Percentiles rank a stretch among this genome's conserved stretches.
phyloP scores from a whole-genome alignment of 2,113 vertebrate species.

The Tautogolabrus adspersus region DNA sequence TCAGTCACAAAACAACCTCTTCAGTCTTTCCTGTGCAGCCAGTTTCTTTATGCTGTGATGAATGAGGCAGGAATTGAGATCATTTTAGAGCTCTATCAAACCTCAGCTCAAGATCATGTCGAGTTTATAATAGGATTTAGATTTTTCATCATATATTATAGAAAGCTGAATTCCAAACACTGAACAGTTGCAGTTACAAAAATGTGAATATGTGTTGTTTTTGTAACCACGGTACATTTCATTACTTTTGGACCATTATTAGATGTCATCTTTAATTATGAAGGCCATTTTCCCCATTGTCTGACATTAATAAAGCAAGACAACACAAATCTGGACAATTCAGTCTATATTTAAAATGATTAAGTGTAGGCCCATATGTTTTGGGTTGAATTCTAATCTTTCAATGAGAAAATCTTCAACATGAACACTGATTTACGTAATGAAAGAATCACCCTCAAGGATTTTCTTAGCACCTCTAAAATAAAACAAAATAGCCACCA shows the following conservation, averaged over 20 bases:
- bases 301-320: too few species aligned
- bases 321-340: too few species aligned
- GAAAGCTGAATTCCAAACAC: not conserved
- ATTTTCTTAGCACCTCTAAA: not conserved
- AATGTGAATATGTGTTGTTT: too few species aligned
- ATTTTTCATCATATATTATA: not conserved
- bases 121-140: not conserved
- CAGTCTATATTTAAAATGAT: too few species aligned
- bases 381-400: too few species aligned
- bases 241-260: too few species aligned
- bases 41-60: conserved; percentile 31
- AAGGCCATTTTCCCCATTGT: too few species aligned
- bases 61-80: conserved; percentile 21
- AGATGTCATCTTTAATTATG: too few species aligned
- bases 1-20: conserved; percentile 28
- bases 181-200: too few species aligned
- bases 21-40: conserved; percentile 34
- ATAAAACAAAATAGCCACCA: not conserved
- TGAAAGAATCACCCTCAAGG: not conserved
- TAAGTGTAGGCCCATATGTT: too few species aligned
- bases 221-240: too few species aligned
- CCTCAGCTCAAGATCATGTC: not conserved
- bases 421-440: not conserved
- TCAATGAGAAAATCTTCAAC: too few species aligned
- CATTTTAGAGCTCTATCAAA: conserved; percentile 3